Percentiles rank a stretch among this genome's conserved stretches.
These are phyloP conservation scores for Acleris literana DNA, from an alignment of 2,888 invertebrate species.

Conservation along the genomic window DNA sequence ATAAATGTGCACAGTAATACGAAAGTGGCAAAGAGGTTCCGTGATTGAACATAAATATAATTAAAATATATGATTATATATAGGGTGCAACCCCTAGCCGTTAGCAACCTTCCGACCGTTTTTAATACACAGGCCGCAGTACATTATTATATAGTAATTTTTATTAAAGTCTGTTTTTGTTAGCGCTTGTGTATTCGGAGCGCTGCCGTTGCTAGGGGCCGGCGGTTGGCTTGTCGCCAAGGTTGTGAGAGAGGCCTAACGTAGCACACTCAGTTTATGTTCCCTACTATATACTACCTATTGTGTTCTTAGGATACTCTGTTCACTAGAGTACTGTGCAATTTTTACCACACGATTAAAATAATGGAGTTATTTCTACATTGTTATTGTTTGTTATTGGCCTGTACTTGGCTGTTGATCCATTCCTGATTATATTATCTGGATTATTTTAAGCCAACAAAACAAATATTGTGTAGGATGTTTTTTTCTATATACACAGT, in stretches of 20 bases:
- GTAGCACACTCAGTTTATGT: conserved; percentile 69
- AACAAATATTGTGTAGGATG: not conserved
- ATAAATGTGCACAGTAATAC: conserved; percentile 34
- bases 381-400: conserved; percentile 63
- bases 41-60: conserved; percentile 32
- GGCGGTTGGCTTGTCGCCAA: conserved; percentile 50
- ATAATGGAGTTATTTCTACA: conserved; percentile 63
- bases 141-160: not conserved
- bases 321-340: conserved; percentile 61
- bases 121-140: not conserved
- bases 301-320: conserved; percentile 77
- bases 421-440: conserved; percentile 44
- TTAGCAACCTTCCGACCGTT: not conserved
- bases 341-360: conserved; percentile 51
- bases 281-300: conserved; percentile 71
- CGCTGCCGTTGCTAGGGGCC: not conserved
- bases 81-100: conserved; percentile 4
- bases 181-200: not conserved
- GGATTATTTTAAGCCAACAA: not conserved
- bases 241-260: conserved; percentile 82
- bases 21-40: conserved; percentile 20
- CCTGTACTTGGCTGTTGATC: conserved; percentile 44
- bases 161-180: not conserved
- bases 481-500: not conserved
- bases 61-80: conserved; percentile 44